Percentiles rank a stretch among this genome's conserved stretches.
Conservation (phyloP, 1,140 invertebrate genomes). For the Megalopta genalis region DNA sequence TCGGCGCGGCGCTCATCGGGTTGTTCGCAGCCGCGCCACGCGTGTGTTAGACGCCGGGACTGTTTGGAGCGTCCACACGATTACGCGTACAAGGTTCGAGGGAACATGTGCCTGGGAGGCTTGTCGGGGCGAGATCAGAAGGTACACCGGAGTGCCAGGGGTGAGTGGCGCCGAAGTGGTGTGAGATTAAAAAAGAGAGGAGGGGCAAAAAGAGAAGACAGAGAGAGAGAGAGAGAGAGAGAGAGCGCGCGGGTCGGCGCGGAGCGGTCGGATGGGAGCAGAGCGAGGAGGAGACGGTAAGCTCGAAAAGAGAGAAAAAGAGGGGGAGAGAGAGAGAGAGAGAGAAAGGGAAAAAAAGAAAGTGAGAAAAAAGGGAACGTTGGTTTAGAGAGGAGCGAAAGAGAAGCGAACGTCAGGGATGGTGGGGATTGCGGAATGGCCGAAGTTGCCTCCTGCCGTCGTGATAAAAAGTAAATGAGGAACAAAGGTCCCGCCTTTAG, state of each 20-base stretch:
- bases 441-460: conserved; percentile 57
- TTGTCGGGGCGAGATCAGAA: conserved; percentile 46
- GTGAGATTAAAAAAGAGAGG: conserved; percentile 47
- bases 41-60: background rate
- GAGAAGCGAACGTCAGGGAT: conserved; percentile 10
- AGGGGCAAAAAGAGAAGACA: background rate
- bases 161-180: conserved; percentile 52
- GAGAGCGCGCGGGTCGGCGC: background rate
- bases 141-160: conserved; percentile 42
- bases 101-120: conserved; percentile 28
- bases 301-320: background rate
- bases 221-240: too few relatives aligned
- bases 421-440: conserved; percentile 46
- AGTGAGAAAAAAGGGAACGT: conserved; percentile 8
- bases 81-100: conserved; percentile 22
- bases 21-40: background rate
- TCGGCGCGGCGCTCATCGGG: too few relatives aligned
- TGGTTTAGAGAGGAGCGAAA: conserved; percentile 28
- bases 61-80: conserved; percentile 32
- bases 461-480: conserved; percentile 79
- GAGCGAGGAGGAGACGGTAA: background rate
- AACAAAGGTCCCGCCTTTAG: conserved; percentile 74
- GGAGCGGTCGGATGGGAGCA: background rate
- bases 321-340: background rate
- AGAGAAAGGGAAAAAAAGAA: background rate